phyloP scores from a whole-genome alignment of 1,140 invertebrate species.

The Camponotus floridanus region DNA sequence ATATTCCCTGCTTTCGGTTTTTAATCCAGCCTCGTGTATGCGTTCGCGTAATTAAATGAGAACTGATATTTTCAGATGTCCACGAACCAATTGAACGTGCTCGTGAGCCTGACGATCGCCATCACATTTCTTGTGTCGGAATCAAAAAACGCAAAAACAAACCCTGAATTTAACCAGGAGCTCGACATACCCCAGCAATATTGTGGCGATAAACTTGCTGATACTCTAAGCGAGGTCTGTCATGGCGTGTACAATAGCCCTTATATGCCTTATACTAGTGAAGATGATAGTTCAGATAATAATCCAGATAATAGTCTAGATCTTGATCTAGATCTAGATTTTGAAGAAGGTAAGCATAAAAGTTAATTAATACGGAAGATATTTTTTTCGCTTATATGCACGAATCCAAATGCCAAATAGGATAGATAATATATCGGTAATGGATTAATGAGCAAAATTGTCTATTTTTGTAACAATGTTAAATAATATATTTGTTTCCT shows the following conservation, averaged over 20 bases:
- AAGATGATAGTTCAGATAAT: no score
- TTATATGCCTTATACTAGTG: no score
- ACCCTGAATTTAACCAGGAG: constrained; percentile 74
- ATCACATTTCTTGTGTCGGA: constrained; percentile 72
- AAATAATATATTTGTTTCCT: constrained; percentile 1
- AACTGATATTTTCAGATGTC: constrained; percentile 79
- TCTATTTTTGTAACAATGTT: not conserved
- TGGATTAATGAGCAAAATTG: not conserved
- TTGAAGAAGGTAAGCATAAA: constrained; percentile 78
- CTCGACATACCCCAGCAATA: constrained; percentile 74
- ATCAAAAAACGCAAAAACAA: constrained; percentile 74
- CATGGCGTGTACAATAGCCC: constrained; percentile 82
- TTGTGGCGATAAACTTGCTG: constrained; percentile 82
- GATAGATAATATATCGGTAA: not conserved
- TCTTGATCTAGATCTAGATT: no score
- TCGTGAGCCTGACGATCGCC: constrained; percentile 76
- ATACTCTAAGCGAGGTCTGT: constrained; percentile 83
- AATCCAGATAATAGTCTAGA: constrained; percentile 78
- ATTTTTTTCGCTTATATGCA: not conserved
- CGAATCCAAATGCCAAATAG: not conserved
- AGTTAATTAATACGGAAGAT: not conserved
- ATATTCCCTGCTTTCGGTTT: no score
- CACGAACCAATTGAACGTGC: constrained; percentile 74
- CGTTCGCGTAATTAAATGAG: not conserved
- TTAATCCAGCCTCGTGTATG: not conserved